A percentile compares a stretch with the other conserved stretches of the same genome.
Conservation (phyloP, 2,113 vertebrate genomes). For the Hippopotamus amphibius region DNA sequence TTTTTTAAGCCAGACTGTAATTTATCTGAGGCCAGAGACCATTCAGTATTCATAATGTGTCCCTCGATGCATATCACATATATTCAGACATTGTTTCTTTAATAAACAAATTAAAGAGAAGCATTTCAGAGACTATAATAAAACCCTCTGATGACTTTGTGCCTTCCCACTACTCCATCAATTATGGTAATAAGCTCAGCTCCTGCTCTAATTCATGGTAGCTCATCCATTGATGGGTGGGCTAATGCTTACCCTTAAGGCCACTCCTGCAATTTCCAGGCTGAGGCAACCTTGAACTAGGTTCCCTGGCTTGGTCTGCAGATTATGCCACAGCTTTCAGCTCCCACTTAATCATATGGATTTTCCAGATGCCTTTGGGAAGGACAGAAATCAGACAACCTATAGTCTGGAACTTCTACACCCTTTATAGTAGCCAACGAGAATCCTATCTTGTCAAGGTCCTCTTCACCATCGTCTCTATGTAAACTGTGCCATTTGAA, state of each 20-base stretch:
- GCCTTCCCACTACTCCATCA: neutral
- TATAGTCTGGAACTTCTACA: neutral
- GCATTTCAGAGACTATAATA: neutral
- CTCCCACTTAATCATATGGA: neutral
- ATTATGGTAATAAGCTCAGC: neutral
- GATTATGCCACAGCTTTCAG: neutral
- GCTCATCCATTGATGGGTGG: neutral
- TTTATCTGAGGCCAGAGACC: neutral
- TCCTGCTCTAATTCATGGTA: neutral
- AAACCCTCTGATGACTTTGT: neutral
- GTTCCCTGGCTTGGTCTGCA: neutral
- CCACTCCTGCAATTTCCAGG: neutral
- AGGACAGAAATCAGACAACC: neutral
- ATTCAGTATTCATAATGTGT: neutral
- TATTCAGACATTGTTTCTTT: neutral
- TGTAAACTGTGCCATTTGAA: neutral
- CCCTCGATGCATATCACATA: neutral
- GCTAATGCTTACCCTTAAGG: neutral
- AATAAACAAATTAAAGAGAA: constrained; percentile 30
- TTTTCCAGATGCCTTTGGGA: neutral
- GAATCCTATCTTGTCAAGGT: neutral
- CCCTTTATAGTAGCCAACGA: neutral
- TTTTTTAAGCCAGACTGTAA: neutral
- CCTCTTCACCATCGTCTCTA: neutral
- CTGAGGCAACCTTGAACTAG: neutral